Percentiles rank a stretch among this genome's conserved stretches.
These are phyloP conservation scores for Pocillopora verrucosa DNA, from an alignment of 64 coral and sea anemone genomes.

Conservation along the genomic window DNA sequence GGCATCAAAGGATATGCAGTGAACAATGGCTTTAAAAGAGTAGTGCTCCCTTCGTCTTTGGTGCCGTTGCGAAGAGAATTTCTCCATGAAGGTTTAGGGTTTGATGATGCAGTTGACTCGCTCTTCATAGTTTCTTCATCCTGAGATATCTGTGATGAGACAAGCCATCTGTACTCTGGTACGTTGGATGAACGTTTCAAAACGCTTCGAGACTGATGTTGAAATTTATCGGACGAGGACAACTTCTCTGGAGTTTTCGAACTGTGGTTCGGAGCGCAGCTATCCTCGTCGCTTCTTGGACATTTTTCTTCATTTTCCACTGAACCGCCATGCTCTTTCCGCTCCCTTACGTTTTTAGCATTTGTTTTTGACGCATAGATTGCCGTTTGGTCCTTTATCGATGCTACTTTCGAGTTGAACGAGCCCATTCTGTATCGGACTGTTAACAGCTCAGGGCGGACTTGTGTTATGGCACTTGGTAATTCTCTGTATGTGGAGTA, in stretches of 20 bases:
- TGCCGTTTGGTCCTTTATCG: neutral
- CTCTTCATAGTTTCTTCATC: neutral
- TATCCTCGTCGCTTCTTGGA: neutral
- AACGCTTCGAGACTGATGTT: too few relatives aligned
- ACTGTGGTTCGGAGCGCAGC: neutral
- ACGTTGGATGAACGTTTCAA: neutral
- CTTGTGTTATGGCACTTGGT: too few relatives aligned
- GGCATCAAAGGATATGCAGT: too few relatives aligned
- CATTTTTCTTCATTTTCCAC: neutral
- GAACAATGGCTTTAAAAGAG: too few relatives aligned
- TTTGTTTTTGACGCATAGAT: neutral
- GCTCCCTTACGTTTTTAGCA: neutral
- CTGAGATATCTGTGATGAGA: neutral
- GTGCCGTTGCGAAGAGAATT: neutral
- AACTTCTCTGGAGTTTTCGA: neutral
- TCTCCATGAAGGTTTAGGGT: neutral
- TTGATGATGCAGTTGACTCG: neutral
- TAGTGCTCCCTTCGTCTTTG: neutral
- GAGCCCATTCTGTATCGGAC: neutral
- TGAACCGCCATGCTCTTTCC: neutral
- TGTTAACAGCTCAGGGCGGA: neutral
- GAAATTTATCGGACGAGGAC: too few relatives aligned
- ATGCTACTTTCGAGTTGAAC: slow-evolving; percentile 1
- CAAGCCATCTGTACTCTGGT: neutral
- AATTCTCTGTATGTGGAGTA: too few relatives aligned